These are phyloP conservation scores for Drosophila borborema DNA, from an alignment of 2,888 invertebrate genomes.

Conservation along the genomic window DNA sequence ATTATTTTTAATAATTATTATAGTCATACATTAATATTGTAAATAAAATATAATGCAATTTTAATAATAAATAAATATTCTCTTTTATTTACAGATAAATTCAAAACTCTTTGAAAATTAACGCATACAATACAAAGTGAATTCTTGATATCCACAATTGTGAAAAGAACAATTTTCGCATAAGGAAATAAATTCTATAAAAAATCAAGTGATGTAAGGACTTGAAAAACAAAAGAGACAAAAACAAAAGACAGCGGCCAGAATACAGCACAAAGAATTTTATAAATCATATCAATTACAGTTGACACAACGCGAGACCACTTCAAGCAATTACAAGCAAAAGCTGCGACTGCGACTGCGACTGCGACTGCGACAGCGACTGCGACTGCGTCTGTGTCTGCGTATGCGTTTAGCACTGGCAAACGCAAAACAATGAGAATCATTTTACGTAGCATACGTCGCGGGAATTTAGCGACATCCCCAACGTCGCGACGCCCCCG, in stretches of 20 bases:
- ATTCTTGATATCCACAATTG: not conserved
- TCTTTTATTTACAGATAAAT: too few relatives aligned
- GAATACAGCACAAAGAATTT: constrained; percentile 10
- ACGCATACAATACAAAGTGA: not conserved
- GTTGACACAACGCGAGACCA: constrained; percentile 16
- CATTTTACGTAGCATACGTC: constrained; percentile 75
- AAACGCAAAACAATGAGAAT: constrained; percentile 74
- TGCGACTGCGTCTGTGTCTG: constrained; percentile 29
- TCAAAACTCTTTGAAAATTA: not conserved
- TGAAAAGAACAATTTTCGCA: not conserved
- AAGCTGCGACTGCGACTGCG: constrained; percentile 13
- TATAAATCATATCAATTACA: constrained; percentile 24
- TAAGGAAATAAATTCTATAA: not conserved
- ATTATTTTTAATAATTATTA: too few relatives aligned
- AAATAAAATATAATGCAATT: too few relatives aligned
- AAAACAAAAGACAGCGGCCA: constrained; percentile 27
- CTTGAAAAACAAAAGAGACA: constrained; percentile 26
- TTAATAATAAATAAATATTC: too few relatives aligned
- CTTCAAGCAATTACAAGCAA: constrained; percentile 41
- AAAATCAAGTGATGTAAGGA: constrained; percentile 55
- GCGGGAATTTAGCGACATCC: constrained; percentile 41
- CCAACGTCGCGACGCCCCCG: constrained; percentile 23
- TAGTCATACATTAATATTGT: too few relatives aligned
- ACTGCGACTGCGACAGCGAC: constrained; percentile 12
- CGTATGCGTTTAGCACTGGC: constrained; percentile 40